Evolutionary conservation across 2,888 invertebrate genomes (phyloP).

Genomic region (Cremastobaeus sp.): DNA sequence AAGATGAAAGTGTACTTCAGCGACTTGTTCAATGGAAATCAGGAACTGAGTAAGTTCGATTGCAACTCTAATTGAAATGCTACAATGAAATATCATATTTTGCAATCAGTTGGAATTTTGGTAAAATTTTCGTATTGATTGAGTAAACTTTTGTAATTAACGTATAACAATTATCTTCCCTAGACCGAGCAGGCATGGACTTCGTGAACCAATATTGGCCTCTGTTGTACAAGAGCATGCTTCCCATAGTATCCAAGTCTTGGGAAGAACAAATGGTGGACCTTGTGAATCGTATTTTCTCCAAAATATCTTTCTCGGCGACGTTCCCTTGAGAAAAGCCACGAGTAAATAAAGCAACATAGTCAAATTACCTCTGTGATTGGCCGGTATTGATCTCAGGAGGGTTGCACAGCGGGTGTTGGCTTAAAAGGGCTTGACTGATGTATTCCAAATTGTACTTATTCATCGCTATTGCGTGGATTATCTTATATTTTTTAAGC

Average conservation of each 20-base stretch:
- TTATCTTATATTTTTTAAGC: conserved; percentile 29
- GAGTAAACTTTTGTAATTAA: no score
- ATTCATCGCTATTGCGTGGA: conserved; percentile 21
- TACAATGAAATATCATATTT: not conserved
- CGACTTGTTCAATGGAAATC: conserved; percentile 82
- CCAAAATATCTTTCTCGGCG: conserved; percentile 71
- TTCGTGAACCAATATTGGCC: conserved; percentile 83
- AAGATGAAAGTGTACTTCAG: conserved; percentile 81
- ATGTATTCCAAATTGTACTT: conserved; percentile 32
- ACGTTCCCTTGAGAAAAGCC: conserved; percentile 69
- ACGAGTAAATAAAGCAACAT: conserved; percentile 36
- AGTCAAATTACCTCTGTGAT: conserved; percentile 56
- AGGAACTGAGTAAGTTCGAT: conserved; percentile 81
- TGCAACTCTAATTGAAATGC: not conserved
- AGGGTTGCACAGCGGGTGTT: conserved; percentile 42
- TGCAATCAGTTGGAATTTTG: not conserved
- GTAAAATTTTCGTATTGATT: not conserved
- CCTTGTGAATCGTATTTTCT: conserved; percentile 80
- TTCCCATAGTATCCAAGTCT: conserved; percentile 80
- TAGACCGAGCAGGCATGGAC: conserved; percentile 80
- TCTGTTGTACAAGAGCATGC: conserved; percentile 80
- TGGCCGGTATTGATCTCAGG: conserved; percentile 53
- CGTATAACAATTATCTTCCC: conserved; percentile 66
- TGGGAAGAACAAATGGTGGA: conserved; percentile 81
- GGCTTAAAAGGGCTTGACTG: conserved; percentile 33